Base-by-base conservation (phyloP, 1,140 invertebrate species). In the Zaprionus africanus region DNA sequence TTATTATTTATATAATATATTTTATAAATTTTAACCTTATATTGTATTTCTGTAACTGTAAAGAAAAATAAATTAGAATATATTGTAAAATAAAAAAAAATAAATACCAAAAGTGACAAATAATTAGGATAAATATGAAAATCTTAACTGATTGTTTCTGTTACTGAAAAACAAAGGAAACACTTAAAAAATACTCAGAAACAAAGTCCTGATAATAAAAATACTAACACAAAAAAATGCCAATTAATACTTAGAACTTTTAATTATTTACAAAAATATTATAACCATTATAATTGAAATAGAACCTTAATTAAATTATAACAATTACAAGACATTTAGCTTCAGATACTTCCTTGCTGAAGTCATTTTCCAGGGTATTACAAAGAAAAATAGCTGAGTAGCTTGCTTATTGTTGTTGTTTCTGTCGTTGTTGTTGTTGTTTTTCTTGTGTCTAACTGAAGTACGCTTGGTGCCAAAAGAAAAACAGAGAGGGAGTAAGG, bases 341-440 rank as follows among this genome's bases (percentile, higher is more conserved):
- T 15, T 0, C 13, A n/a, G 15, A 41, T 13, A 24, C 19, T 51
- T 24, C 46, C 1, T 24, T 11, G 11, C 19, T 19, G 12, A 13
- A 13, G 11, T 2, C 11, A 22, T 24, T 28, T 15, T 26, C 22
- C 9, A 69, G 82, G 22, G 76, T 59, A 80, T 26, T 67, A 78
- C 79, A 80, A 85, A 83, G 72, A 64, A 65, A 87, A 80, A 76
- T 76, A 83, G 73, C 73, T 75, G 77, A 79, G 66, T 79, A 66
- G 77, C 83, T 49, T 58, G 71, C 46, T 63, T 58, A 61, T 53
- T 41, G 31, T 22, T 61, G 34, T 43, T 65, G 53, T n/a, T 43
- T 53, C 58, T 57, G 28, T 12, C 28, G 31, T 22, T 61, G 34
- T 11, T 24, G 61, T 58, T 58, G 19, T 22, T 49, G 65, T 34